Evolutionary conservation across 2,888 invertebrate species (phyloP), one percentile per base, ranked within the genome.

Genomic region (Lasioglossum marginatum): DNA sequence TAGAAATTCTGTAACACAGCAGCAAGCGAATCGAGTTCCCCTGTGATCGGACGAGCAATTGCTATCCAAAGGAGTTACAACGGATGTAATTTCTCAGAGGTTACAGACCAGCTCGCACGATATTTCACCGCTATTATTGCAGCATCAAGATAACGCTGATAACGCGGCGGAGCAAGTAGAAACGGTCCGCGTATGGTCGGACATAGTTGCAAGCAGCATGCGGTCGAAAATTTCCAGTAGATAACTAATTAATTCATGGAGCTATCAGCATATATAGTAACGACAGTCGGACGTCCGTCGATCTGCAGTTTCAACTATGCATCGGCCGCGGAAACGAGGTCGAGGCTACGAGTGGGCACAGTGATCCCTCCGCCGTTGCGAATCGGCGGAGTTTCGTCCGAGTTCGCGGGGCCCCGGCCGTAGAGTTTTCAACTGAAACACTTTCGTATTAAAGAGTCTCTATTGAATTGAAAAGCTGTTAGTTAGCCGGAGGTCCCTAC

Each of bases 391-490:
- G n/a, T 70, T 70, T 2, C 70, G n/a, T 57, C 1, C n/a, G 40
- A 12, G 14, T n/a, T 70, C 14, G 4, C 12, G 16, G 5, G 31
- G 2, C 6, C 31, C 5, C 68, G 31, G 0, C 31, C 63, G 14
- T 40, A 12, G 2, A 23, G 2, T 40, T 70, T 40, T 14, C n/a
- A 70, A 27, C 70, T 40, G 12, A 14, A 40, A 27, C 40, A 5
- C n/a, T n/a, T 14, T 37, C 70, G n/a, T 16, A n/a, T 70, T 40
- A 68, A 68, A 34, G 68, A 68, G 68, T 23, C 0, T 34, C n/a
- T 40, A 40, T 40, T 37, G 40, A 40, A 70, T 70, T n/a, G 70
- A 70, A 70, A 70, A 70, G 23, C 40, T 70, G 40, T 70, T 40
- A n/a, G 40, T 40, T 70, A n/a, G 23, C 37, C 5, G 40, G 14